These are phyloP conservation scores for Lasius platythorax DNA, from an alignment of 2,888 invertebrate species.

Conservation along the genomic window DNA sequence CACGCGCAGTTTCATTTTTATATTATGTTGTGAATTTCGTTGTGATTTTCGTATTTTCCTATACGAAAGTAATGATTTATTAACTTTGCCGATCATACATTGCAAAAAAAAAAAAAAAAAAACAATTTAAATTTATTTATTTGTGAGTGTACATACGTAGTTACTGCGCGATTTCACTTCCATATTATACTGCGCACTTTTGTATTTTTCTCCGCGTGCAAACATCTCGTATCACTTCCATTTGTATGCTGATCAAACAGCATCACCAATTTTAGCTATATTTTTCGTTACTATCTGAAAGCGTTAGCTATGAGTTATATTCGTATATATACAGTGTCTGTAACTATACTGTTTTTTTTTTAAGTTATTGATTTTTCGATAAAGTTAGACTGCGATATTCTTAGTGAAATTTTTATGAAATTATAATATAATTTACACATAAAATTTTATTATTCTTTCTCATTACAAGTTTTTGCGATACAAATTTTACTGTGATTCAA, in stretches of 20 bases:
- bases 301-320: background rate
- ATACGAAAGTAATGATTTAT: conserved; percentile 6
- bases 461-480: background rate
- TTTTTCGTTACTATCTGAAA: conserved; percentile 4
- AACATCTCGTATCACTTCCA: conserved; percentile 37
- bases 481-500: background rate
- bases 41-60: background rate
- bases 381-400: background rate
- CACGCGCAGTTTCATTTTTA: conserved; percentile 20
- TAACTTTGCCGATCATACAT: background rate
- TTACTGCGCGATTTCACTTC: background rate
- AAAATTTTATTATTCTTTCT: background rate
- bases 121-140: background rate
- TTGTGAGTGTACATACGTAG: background rate
- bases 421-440: background rate
- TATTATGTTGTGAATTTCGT: background rate
- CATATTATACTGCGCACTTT: conserved; percentile 10
- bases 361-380: background rate
- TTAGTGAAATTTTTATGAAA: background rate
- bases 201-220: conserved; percentile 1
- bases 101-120: background rate
- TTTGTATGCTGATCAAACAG: conserved; percentile 48
- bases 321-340: background rate
- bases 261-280: conserved; percentile 34
- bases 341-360: background rate